Percentiles rank a stretch among this genome's conserved stretches.
Conservation (phyloP, 2,797 vertebrate species). For the Arctocebus calabarensis region DNA sequence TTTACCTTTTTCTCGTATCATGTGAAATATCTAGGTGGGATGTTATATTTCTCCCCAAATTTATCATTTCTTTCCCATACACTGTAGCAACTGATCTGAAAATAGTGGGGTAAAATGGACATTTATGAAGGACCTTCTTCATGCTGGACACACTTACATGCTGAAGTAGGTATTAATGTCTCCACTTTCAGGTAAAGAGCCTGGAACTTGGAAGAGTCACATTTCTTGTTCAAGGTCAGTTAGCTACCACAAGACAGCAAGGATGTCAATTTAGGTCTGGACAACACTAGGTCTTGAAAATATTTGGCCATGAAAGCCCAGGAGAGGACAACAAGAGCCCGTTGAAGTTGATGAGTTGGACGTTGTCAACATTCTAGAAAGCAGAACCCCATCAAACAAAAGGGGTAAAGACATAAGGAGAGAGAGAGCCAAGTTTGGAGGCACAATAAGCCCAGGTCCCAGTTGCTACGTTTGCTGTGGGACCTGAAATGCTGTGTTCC, state of each 20-base stretch:
- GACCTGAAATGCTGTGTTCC: not conserved
- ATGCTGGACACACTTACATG: not conserved
- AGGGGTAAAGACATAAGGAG: not conserved
- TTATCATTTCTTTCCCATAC: not conserved
- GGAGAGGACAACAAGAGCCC: not conserved
- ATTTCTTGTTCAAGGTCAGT: constrained; percentile 22
- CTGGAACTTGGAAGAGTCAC: not conserved
- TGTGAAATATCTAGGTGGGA: not conserved
- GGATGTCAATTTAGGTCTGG: not conserved
- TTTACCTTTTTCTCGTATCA: constrained; percentile 36
- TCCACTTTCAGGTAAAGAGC: not conserved
- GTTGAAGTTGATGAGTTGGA: not conserved
- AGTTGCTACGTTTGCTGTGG: not conserved
- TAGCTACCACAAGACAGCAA: constrained; percentile 9
- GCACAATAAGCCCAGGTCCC: not conserved
- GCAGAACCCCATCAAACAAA: not conserved
- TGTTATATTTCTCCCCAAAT: not conserved
- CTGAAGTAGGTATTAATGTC: not conserved
- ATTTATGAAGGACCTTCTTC: not conserved
- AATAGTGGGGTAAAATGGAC: not conserved
- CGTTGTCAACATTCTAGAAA: not conserved
- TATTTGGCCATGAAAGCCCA: not conserved
- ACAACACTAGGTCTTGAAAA: not conserved
- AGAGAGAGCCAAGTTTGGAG: not conserved
- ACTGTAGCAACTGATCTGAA: not conserved